These are phyloP conservation scores for Odontomachus brunneus DNA, from an alignment of 1,140 invertebrate species.

Conservation along the genomic window DNA sequence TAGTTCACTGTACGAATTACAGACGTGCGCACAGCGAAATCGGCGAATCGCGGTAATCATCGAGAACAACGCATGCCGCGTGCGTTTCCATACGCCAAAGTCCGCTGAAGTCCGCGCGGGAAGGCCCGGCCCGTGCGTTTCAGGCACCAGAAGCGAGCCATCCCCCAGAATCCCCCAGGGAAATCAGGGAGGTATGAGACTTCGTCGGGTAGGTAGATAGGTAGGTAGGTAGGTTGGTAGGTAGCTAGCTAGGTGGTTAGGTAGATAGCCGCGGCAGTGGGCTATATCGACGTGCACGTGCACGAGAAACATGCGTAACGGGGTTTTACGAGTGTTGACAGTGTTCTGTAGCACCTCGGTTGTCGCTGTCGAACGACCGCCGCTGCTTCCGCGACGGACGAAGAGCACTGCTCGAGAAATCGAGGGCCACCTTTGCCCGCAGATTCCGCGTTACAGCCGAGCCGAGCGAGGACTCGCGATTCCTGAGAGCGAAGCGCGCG, in stretches of 20 bases:
- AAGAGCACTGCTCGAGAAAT: neutral
- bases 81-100: constrained; percentile 51
- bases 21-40: constrained; percentile 27
- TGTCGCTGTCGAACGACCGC: constrained; percentile 8
- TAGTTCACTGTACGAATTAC: neutral
- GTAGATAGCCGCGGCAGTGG: neutral
- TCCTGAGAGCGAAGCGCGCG: neutral
- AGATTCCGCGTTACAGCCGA: neutral
- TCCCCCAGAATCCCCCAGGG: constrained; percentile 77
- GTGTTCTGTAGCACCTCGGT: constrained; percentile 31
- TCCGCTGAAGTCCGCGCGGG: constrained; percentile 48
- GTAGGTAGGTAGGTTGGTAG: constrained; percentile 48
- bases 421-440: too few species aligned
- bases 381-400: neutral
- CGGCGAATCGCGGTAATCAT: constrained; percentile 59
- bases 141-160: constrained; percentile 66
- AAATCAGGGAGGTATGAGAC: constrained; percentile 83
- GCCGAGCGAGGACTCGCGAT: neutral
- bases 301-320: constrained; percentile 47
- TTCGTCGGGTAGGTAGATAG: constrained; percentile 54
- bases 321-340: constrained; percentile 66
- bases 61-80: constrained; percentile 34
- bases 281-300: constrained; percentile 49
- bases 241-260: too few species aligned
- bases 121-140: constrained; percentile 38